Conservation (phyloP, 2,888 invertebrate species). For the Clanis bilineata region DNA sequence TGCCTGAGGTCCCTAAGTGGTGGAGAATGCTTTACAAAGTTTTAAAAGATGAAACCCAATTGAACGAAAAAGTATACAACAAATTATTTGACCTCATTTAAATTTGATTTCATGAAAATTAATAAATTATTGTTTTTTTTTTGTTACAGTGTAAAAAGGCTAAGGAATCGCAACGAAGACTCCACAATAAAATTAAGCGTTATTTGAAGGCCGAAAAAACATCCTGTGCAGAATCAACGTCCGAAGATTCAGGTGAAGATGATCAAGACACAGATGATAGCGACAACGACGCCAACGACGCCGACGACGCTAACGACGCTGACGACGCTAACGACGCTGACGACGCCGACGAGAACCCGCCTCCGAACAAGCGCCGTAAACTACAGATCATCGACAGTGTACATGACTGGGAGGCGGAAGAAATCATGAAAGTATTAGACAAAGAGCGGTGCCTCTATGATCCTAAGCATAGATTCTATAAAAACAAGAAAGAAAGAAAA, state of each 20-base stretch:
- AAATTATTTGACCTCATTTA: background rate
- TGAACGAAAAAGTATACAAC: background rate
- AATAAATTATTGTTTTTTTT: background rate
- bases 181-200: background rate
- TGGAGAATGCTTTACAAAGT: background rate
- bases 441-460: background rate
- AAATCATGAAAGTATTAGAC: background rate
- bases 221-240: background rate
- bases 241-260: background rate
- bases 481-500: background rate
- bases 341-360: too few species aligned
- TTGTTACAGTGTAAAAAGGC: background rate
- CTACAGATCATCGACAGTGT: too few species aligned
- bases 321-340: background rate
- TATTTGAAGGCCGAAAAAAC: background rate
- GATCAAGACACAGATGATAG: background rate
- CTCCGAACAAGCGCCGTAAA: too few species aligned
- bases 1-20: background rate
- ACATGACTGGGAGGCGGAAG: too few species aligned
- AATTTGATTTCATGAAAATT: background rate
- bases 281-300: background rate
- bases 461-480: background rate
- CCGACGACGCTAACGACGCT: background rate
- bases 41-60: background rate
- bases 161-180: background rate